Conservation (phyloP, 2,797 vertebrate genomes). For the Danio jaintianensis region DNA sequence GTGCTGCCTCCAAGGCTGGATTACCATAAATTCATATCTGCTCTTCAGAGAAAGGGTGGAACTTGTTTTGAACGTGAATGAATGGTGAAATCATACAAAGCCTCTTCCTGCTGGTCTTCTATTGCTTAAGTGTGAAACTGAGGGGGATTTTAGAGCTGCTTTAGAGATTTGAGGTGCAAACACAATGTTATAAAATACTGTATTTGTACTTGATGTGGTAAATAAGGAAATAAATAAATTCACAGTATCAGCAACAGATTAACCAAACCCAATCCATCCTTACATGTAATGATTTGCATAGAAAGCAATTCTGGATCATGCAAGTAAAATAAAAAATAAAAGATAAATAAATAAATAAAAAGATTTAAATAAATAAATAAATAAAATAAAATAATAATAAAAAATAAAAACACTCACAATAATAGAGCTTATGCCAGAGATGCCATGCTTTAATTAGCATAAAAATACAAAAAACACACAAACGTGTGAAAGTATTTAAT, state of each 20-base stretch:
- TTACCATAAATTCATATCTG: slow-evolving; percentile 41
- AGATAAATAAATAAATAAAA: no score
- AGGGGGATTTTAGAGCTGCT: not conserved
- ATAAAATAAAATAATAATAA: no score
- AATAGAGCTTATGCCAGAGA: no score
- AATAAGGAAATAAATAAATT: not conserved
- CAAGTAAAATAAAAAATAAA: no score
- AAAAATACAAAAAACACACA: no score
- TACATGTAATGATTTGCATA: no score
- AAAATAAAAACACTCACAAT: no score
- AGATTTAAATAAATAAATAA: no score
- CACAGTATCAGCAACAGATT: not conserved
- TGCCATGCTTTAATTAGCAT: no score
- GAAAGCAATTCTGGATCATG: no score
- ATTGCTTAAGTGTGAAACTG: not conserved
- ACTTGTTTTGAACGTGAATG: slow-evolving; percentile 47
- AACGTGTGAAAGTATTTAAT: no score
- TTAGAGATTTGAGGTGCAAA: not conserved
- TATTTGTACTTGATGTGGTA: not conserved
- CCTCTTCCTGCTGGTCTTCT: slow-evolving; percentile 29
- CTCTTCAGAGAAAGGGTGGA: slow-evolving; percentile 41
- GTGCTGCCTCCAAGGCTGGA: slow-evolving; percentile 36
- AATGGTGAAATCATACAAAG: slow-evolving; percentile 47
- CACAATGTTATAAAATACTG: not conserved
- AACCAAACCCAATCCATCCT: no score